These are phyloP conservation scores for Falco peregrinus DNA, from an alignment of 2,797 vertebrate genomes.

Conservation along the genomic window DNA sequence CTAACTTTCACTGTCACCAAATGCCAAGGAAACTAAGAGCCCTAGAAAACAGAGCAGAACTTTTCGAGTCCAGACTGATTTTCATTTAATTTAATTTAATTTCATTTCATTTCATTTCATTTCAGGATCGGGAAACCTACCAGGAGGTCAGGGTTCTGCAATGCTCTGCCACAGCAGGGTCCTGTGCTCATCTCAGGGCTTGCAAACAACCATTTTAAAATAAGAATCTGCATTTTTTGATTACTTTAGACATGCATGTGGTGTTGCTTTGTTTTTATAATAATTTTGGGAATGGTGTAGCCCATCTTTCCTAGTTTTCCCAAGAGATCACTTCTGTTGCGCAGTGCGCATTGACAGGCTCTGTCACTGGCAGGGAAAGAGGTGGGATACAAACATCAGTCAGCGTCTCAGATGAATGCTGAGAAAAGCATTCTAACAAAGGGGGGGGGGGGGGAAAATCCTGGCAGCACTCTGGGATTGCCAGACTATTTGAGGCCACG, in stretches of 20 bases:
- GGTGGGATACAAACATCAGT: not conserved
- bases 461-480: not conserved
- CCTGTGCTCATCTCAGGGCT: not conserved
- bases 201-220: not conserved
- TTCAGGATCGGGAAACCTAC: not conserved
- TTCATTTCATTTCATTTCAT: no score
- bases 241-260: not conserved
- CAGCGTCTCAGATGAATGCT: no score
- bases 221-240: not conserved
- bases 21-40: not conserved
- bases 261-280: not conserved
- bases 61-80: not conserved
- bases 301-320: not conserved
- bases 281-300: not conserved
- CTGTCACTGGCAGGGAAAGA: not conserved
- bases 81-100: no score
- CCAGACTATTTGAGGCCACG: not conserved
- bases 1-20: not conserved
- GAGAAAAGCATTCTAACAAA: not conserved
- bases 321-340: not conserved
- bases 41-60: not conserved
- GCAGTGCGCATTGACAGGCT: not conserved
- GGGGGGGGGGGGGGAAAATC: not conserved
- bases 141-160: not conserved
- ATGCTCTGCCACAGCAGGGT: rapidly evolving